Conservation (phyloP, 2,113 vertebrate species). For the Hyperopisus bebe region DNA sequence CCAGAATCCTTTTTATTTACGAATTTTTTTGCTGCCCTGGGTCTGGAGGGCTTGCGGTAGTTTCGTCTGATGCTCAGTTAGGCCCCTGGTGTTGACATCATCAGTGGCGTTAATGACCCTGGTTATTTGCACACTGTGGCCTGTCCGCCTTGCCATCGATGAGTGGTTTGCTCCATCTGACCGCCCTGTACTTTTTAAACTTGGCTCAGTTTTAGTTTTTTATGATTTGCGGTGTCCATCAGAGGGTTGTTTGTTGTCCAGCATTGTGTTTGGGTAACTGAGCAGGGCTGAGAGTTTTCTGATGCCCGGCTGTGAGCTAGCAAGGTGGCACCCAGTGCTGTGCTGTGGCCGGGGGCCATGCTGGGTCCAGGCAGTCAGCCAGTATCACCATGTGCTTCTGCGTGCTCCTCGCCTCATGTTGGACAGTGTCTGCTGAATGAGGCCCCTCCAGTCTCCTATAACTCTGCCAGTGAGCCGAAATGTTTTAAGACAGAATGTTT, state of each 20-base stretch:
- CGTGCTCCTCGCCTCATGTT: background rate
- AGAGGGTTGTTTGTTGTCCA: background rate
- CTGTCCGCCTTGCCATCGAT: background rate
- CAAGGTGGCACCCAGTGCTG: background rate
- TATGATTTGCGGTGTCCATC: background rate
- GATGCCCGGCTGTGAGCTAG: background rate
- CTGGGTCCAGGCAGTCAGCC: background rate
- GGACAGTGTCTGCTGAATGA: background rate
- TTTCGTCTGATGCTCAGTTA: background rate
- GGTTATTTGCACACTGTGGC: background rate
- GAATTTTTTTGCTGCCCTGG: background rate
- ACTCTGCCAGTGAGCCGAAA: background rate
- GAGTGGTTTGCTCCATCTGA: background rate
- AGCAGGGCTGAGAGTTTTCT: background rate
- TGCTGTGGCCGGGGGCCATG: background rate
- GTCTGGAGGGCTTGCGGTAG: background rate
- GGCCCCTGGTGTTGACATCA: background rate
- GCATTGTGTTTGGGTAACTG: background rate
- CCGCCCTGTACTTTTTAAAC: background rate
- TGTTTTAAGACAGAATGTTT: background rate
- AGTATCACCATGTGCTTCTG: background rate
- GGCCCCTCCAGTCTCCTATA: background rate
- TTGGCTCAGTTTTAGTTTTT: background rate
- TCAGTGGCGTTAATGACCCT: background rate
- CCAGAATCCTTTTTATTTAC: background rate